A percentile compares a stretch with the other conserved stretches of the same genome.
Evolutionary conservation across 1,140 invertebrate species (phyloP).

Genomic region (Andricus grossulariae): DNA sequence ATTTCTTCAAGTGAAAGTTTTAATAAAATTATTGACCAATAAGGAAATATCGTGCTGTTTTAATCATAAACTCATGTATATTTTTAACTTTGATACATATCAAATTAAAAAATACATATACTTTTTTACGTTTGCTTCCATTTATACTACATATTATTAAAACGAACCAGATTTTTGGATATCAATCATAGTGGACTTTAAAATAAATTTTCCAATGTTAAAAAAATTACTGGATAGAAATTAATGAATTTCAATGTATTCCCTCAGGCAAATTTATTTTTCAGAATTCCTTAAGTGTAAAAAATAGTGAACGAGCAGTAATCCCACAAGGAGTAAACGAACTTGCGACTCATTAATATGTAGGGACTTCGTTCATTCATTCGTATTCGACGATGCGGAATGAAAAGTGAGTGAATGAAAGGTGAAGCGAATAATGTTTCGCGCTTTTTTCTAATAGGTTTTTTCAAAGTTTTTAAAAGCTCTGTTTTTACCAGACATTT

Average conservation of each 20-base stretch:
- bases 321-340: background rate
- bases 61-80: too few species aligned
- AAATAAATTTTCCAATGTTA: background rate
- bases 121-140: too few species aligned
- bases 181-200: background rate
- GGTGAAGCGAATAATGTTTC: slow-evolving; percentile 13
- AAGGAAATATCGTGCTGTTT: background rate
- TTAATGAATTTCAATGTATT: slow-evolving; percentile 30
- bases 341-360: slow-evolving; percentile 23
- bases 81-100: too few species aligned
- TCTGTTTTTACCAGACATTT: background rate
- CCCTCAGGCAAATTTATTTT: slow-evolving; percentile 29
- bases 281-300: background rate
- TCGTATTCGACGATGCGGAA: slow-evolving; percentile 50
- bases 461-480: background rate
- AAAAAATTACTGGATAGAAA: slow-evolving; percentile 20
- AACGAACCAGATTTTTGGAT: too few species aligned
- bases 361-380: slow-evolving; percentile 49
- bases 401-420: slow-evolving; percentile 42
- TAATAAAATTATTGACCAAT: background rate
- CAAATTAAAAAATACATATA: too few species aligned
- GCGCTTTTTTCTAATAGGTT: background rate
- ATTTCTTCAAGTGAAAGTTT: background rate
- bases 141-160: too few species aligned
- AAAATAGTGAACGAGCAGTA: slow-evolving; percentile 4